Base-by-base conservation (phyloP, 2,888 invertebrate species). In the Pyrocoelia pectoralis region DNA sequence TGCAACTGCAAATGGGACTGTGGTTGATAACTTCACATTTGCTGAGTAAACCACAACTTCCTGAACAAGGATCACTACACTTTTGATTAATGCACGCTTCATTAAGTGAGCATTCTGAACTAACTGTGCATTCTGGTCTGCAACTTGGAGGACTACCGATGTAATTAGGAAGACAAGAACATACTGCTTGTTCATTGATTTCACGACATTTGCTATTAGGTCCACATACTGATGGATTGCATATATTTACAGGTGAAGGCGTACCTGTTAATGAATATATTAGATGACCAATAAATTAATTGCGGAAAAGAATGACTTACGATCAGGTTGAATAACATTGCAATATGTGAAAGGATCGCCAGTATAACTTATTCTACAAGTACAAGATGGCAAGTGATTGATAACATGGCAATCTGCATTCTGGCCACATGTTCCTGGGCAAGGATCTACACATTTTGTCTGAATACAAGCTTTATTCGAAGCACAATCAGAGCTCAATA, bases 301-400 rank as follows among this genome's bases (percentile, higher is more conserved):
- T 12, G 13, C 14, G 13, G 14, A 41, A 13, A 41, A n/a, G n/a
- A n/a, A 24, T 24, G 24, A 72, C 83, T 84, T 83, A 84, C 84
- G 80, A 79, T 81, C 79, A 18, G 72, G 50, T 65, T 79, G 78
- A 61, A 80, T 77, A 1, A 78, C 67, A 38, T 76, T 80, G 73
- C 91, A 92, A 74, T 84, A 88, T 61, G 83, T 81, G 78, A 91
- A 92, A 2, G 93, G 92, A 82, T 93, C 90, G 65, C 94, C 93
- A 9, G 88, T 88, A 77, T 88, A 92, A 24, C 90, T 90, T 61
- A 83, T 79, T n/a, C 85, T 80, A 76, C 93, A 94, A 62, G 83
- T 87, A 75, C 92, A 89, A 19, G 85, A 83, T 60, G 90, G 89
- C 72, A 92, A 75, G 81, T 91, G 90, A 73, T 90, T 91, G 10